phyloP scores from a whole-genome alignment of 2,888 invertebrate genomes.

The Spialia ferax region DNA sequence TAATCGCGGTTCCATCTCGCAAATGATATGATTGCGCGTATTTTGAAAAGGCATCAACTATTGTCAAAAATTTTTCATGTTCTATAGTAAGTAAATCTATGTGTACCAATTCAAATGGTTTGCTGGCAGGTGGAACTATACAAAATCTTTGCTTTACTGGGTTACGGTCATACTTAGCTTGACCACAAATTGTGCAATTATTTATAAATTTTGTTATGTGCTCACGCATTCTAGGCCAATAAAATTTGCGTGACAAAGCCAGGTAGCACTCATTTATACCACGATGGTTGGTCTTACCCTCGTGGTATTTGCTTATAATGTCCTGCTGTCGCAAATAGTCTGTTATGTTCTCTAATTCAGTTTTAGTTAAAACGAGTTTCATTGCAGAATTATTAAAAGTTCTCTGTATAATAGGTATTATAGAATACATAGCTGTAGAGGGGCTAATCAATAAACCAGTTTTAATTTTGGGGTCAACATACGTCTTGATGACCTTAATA shows the following conservation, averaged over 20 bases:
- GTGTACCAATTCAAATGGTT: constrained; percentile 46
- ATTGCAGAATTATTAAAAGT: constrained; percentile 38
- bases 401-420: constrained; percentile 33
- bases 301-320: constrained; percentile 34
- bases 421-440: constrained; percentile 9
- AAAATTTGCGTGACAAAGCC: constrained; percentile 46
- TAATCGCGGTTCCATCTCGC: constrained; percentile 6
- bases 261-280: constrained; percentile 48
- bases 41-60: constrained; percentile 36
- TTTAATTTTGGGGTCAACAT: constrained; percentile 33
- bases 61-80: constrained; percentile 35
- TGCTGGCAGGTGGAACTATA: constrained; percentile 43
- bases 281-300: constrained; percentile 33
- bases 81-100: constrained; percentile 41
- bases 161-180: constrained; percentile 46
- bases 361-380: constrained; percentile 37
- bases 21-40: constrained; percentile 37
- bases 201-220: constrained; percentile 49
- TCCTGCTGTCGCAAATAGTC: constrained; percentile 42
- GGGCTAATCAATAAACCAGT: constrained; percentile 27
- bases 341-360: constrained; percentile 40
- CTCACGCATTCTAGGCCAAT: constrained; percentile 51
- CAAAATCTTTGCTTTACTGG: constrained; percentile 43
- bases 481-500: not conserved
- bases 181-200: constrained; percentile 45